A percentile compares a stretch with the other conserved stretches of the same genome.
Evolutionary conservation across 23 tunicate genomes (phyloP).

Genomic region (Halocynthia roretzi): DNA sequence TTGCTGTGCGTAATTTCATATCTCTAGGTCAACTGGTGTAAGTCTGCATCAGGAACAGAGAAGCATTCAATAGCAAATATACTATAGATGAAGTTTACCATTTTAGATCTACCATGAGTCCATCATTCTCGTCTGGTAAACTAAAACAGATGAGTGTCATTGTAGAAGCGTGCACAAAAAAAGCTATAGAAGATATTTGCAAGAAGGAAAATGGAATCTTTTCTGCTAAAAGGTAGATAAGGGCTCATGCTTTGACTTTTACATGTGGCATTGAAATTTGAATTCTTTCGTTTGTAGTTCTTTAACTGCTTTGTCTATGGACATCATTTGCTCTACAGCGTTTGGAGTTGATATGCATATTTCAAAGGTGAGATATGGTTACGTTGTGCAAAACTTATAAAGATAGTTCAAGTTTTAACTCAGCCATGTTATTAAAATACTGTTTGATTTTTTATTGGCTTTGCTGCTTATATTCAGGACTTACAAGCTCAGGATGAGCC

Average conservation of each 20-base stretch:
- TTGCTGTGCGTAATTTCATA: too few species aligned
- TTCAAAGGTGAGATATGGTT: conserved; percentile 16
- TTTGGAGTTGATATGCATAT: conserved; percentile 47
- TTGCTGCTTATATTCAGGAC: too few species aligned
- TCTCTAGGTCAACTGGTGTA: too few species aligned
- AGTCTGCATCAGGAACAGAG: too few species aligned
- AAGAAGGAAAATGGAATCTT: conserved; percentile 33
- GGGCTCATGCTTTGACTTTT: too few species aligned
- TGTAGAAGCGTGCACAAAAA: conserved; percentile 37
- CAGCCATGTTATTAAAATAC: too few species aligned
- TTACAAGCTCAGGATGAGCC: neutral
- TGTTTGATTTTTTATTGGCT: too few species aligned
- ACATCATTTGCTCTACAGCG: conserved; percentile 70
- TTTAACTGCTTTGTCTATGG: conserved; percentile 23
- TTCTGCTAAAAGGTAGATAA: conserved; percentile 40
- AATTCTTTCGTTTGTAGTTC: neutral
- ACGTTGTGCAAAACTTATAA: neutral
- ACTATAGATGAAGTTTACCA: neutral
- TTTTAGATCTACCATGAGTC: conserved; percentile 41
- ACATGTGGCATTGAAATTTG: neutral
- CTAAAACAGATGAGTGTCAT: conserved; percentile 64
- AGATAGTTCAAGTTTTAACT: too few species aligned
- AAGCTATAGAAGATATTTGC: conserved; percentile 9
- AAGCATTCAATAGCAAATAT: neutral
- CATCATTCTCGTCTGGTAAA: conserved; percentile 54